A percentile compares a stretch with the other conserved stretches of the same genome.
Evolutionary conservation across 2,888 invertebrate genomes (phyloP).

Genomic region (Idaea dimidiata): DNA sequence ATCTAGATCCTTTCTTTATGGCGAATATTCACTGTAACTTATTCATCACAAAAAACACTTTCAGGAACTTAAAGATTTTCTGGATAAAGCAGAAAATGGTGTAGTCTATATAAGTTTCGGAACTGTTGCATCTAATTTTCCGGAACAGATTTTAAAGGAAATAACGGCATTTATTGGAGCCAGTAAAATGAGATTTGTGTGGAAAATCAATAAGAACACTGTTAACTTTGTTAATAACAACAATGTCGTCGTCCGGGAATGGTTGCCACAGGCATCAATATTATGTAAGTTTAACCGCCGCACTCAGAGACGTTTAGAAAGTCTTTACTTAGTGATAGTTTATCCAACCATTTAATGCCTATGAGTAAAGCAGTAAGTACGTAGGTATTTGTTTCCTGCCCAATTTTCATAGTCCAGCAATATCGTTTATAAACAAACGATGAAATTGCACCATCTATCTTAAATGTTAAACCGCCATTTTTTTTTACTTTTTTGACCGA

Average conservation of each 20-base stretch:
- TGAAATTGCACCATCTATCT: too few species aligned
- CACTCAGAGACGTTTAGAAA: too few species aligned
- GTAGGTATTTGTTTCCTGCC: too few species aligned
- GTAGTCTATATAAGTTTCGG: constrained; percentile 87
- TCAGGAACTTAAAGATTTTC: constrained; percentile 52
- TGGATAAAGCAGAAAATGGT: constrained; percentile 82
- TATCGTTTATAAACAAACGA: too few species aligned
- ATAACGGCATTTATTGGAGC: constrained; percentile 61
- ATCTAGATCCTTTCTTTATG: too few species aligned
- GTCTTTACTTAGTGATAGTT: too few species aligned
- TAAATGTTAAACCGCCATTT: too few species aligned
- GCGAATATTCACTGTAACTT: too few species aligned
- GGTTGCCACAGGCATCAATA: constrained; percentile 88
- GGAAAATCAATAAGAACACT: constrained; percentile 86
- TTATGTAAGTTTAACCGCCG: constrained; percentile 83
- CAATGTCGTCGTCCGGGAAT: constrained; percentile 83
- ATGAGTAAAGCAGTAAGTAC: too few species aligned
- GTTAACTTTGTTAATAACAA: constrained; percentile 75
- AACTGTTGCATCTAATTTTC: constrained; percentile 84
- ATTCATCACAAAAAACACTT: neutral
- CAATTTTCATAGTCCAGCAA: too few species aligned
- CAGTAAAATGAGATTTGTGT: constrained; percentile 82
- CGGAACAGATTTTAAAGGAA: constrained; percentile 73
- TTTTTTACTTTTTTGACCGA: too few species aligned
- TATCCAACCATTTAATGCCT: too few species aligned